A percentile compares a stretch with the other conserved stretches of the same genome.
Evolutionary conservation across 2,888 invertebrate species (phyloP).

Genomic region (Aphodius granarius): DNA sequence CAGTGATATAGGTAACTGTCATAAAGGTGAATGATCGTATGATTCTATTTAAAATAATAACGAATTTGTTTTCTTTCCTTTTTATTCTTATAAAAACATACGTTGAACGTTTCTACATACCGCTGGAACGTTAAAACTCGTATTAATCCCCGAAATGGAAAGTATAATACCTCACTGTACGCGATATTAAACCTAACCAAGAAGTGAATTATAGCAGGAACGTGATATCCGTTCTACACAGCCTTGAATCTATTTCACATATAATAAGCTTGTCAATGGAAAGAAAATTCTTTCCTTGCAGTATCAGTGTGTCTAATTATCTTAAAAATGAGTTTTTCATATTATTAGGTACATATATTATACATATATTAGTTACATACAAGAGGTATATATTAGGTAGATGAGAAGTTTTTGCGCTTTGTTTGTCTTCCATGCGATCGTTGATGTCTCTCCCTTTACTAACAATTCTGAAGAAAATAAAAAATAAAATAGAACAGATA

Average conservation of each 20-base stretch:
- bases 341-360: too few species aligned
- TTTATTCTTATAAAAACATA: neutral
- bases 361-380: too few species aligned
- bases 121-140: neutral
- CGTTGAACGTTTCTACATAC: neutral
- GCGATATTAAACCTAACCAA: neutral
- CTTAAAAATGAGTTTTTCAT: too few species aligned
- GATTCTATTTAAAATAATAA: neutral
- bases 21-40: neutral
- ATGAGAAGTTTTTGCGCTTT: too few species aligned
- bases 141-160: neutral
- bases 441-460: too few species aligned
- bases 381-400: too few species aligned
- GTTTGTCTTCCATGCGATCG: too few species aligned
- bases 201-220: neutral
- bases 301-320: too few species aligned
- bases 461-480: too few species aligned
- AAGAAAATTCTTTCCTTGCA: too few species aligned
- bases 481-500: too few species aligned
- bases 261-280: too few species aligned
- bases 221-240: neutral
- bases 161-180: neutral
- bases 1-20: neutral
- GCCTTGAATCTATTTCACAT: neutral
- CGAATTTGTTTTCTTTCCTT: neutral